A percentile compares a stretch with the other conserved stretches of the same genome.
phyloP scores from a whole-genome alignment of 1,140 invertebrate species.

The Pentalonia nigronervosa region DNA sequence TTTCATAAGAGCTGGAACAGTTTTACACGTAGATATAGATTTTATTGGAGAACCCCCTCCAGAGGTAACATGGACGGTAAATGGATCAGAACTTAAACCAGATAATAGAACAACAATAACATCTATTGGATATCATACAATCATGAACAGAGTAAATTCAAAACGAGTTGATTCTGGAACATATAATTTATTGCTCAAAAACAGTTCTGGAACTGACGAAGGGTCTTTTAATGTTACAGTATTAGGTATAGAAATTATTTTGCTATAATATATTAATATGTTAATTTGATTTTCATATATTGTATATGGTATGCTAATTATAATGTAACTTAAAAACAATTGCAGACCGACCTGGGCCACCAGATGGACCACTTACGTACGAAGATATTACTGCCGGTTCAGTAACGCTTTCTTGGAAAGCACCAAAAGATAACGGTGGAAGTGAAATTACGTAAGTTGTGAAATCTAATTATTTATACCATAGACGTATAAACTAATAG shows the following conservation, averaged over 20 bases:
- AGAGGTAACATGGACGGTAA: constrained; percentile 84
- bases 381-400: constrained; percentile 93
- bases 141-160: constrained; percentile 89
- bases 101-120: constrained; percentile 82
- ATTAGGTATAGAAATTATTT: constrained; percentile 67
- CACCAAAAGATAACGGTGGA: constrained; percentile 92
- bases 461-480: neutral
- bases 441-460: constrained; percentile 84
- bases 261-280: neutral
- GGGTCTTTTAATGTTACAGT: constrained; percentile 88
- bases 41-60: constrained; percentile 91
- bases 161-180: constrained; percentile 83
- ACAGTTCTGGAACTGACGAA: constrained; percentile 88
- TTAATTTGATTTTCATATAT: neutral
- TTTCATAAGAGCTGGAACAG: constrained; percentile 89
- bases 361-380: constrained; percentile 87
- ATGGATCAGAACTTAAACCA: constrained; percentile 74
- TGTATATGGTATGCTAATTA: neutral
- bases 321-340: neutral
- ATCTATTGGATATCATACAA: constrained; percentile 88
- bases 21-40: constrained; percentile 90
- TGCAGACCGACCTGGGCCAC: constrained; percentile 81
- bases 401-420: constrained; percentile 94
- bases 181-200: constrained; percentile 82
- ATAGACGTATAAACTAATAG: neutral